Evolutionary conservation across 2,888 invertebrate species (phyloP), one percentile per base, ranked within the genome.

Genomic region (Orthosia gothica): DNA sequence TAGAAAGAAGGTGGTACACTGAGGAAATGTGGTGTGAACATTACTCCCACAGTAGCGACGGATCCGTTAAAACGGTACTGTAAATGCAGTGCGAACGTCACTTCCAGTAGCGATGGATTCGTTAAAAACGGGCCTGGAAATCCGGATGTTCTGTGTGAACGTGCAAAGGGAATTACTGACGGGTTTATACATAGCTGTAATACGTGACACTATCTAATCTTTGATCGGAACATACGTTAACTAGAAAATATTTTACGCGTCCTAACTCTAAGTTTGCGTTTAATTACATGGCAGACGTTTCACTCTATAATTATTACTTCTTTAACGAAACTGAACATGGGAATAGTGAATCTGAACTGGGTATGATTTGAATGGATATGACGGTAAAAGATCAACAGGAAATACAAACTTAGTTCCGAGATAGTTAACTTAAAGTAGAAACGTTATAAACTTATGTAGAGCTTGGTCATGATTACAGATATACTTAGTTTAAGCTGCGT

Each of bases 401-500:
- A 47, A 50, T 71, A 78, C 32, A 73, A 64, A 52, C 59, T 55
- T 47, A 32, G 15, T 47, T 66, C n/a, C n/a, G 50, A 63, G 32
- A 69, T 49, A 49, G 50, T 70, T 50, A 68, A 71, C 55, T 62
- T 74, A 70, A 58, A 62, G 62, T 82, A 73, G 47, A 70, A 57
- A 62, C 54, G 9, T 74, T 74, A 69, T 20, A 75, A 70, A 76
- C 55, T 49, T 84, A 80, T 64, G 65, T 76, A 79, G 70, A 83
- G 63, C 61, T 86, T 88, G 79, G 78, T 81, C 83, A 67, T 50
- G 62, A 55, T 80, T 70, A 75, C 67, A 70, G 70, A 76, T 74
- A 81, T 71, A 70, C 79, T 84, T 84, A 83, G 73, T 77, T 71
- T 84, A 76, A 76, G 63, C 71, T 79, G 74, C 76, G 57, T 79